Conservation (phyloP, 2,888 invertebrate genomes). For the Melanotus villosus region DNA sequence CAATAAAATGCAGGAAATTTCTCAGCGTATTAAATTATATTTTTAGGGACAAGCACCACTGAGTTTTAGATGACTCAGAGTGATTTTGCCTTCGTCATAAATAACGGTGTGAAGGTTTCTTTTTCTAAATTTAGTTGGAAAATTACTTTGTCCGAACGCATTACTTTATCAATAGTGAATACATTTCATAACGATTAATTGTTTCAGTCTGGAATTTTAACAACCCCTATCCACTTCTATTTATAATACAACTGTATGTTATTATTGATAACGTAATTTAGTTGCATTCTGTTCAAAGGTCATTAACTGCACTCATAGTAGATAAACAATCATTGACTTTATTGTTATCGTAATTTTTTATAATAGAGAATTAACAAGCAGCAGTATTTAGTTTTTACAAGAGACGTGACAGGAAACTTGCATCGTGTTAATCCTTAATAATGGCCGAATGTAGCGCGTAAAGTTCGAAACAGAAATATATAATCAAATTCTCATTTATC, state of each 20-base stretch:
- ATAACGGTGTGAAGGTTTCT: not conserved
- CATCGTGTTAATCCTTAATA: no score
- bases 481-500: no score
- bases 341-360: not conserved
- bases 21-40: constrained; percentile 9
- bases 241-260: not conserved
- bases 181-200: no score
- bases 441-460: no score
- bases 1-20: constrained; percentile 18
- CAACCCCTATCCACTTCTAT: not conserved
- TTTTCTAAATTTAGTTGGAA: not conserved
- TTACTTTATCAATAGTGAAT: no score
- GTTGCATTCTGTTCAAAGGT: constrained; percentile 11
- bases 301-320: constrained; percentile 1
- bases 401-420: no score
- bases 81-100: constrained; percentile 22
- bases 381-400: no score
- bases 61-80: constrained; percentile 20
- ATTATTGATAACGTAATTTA: constrained; percentile 12
- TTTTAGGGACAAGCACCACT: constrained; percentile 19
- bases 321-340: not conserved
- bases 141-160: no score
- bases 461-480: no score
- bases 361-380: no score
- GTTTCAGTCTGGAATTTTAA: no score